Base-by-base conservation (phyloP, 2,113 vertebrate genomes). In the Siphamia tubifer region DNA sequence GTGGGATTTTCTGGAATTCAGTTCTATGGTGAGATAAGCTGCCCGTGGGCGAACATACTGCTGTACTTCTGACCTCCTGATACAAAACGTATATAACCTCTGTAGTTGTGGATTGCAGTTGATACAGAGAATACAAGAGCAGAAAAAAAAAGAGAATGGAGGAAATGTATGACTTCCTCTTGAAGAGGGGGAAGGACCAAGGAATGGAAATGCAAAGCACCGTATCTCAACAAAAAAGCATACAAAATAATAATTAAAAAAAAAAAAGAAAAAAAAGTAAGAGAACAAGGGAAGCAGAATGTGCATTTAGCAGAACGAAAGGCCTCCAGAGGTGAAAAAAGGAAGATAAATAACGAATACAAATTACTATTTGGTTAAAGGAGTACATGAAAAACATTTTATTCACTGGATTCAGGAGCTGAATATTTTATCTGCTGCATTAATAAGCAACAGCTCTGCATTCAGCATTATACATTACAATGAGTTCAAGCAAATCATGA, bases 11-110 rank as follows among this genome's bases (percentile, higher is more conserved):
- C 34, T 55, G 49, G 68, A 70, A 74, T 84, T 76, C 54, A 45
- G 65, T 88, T 51, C 70, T 49, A 52, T 76, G 49, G 82, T 35
- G 51, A 83, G 80, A 87, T 89, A 85, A 85, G 81, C 83, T 79
- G 83, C 63, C 79, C 23, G 75, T 79, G 79, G 82, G 87, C 70
- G 52, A 81, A 68, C 63, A 71, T 47, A 45, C 60, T 45, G 66
- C 67, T 79, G 77, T 66, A 58, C 82, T 85, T 58, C 52, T 89
- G 86, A 89, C 88, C 88, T 64, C 66, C 25, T 58, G 52, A 67
- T 77, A 84, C 70, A 89, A 85, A 88, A 77, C 1, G 24, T n/a
- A 71, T 79, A 42, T 73, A 83, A 70, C 77, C 77, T 83, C 69
- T 57, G 70, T 38, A 61, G 62, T 56, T 5, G 32, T 56, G 62